Conservation (phyloP, 2,113 vertebrate genomes). For the Pomatorhinus ruficollis region DNA sequence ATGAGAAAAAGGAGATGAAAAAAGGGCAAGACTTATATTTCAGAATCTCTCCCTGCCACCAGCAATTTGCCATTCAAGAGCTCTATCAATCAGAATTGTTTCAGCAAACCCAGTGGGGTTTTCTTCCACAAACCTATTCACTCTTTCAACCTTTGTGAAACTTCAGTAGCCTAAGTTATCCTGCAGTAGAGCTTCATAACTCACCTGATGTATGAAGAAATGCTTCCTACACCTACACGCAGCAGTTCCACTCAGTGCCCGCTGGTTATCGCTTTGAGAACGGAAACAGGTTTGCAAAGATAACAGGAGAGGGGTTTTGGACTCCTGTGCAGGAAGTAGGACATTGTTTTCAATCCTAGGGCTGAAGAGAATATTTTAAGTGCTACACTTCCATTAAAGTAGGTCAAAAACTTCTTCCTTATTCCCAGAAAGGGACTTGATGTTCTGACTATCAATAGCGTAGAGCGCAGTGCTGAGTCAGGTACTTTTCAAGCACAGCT, state of each 20-base stretch:
- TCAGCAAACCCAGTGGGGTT: not conserved
- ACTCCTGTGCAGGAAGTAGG: not conserved
- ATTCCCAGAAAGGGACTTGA: slow-evolving; percentile 21
- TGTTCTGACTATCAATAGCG: not conserved
- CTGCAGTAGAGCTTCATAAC: not conserved
- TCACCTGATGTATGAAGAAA: not conserved
- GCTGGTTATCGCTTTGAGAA: not conserved
- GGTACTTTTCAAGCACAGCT: not conserved
- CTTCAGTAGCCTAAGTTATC: not conserved
- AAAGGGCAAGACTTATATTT: not conserved
- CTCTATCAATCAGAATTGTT: not conserved
- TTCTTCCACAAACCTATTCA: not conserved
- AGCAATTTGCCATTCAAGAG: not conserved
- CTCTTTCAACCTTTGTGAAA: not conserved
- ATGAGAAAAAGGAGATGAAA: not conserved
- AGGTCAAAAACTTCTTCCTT: slow-evolving; percentile 40
- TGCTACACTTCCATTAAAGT: not conserved
- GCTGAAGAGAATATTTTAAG: not conserved
- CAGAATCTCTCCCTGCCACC: not conserved
- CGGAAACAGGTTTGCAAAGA: not conserved
- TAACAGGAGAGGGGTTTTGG: not conserved
- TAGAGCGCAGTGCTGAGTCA: not conserved
- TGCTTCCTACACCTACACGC: not conserved
- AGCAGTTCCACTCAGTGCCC: not conserved
- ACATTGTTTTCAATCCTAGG: not conserved